phyloP scores from a whole-genome alignment of 2,113 vertebrate species.

The Leptobrachium ailaonicum region DNA sequence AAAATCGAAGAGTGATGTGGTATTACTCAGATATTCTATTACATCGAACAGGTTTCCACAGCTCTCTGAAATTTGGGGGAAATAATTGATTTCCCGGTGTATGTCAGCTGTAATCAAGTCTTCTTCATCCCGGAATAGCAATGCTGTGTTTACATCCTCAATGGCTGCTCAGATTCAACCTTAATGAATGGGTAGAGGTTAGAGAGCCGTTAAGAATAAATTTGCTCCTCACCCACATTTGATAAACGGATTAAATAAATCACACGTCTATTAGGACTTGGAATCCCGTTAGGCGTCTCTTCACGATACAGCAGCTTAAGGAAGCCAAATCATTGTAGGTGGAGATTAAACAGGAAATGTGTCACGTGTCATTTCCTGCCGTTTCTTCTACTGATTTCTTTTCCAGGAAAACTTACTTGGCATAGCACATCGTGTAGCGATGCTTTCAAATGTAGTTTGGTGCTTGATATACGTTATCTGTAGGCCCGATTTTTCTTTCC shows the following conservation, averaged over 20 bases:
- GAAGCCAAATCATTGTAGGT: slow-evolving; percentile 13
- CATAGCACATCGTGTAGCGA: neutral
- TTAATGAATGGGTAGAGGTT: slow-evolving; percentile 40
- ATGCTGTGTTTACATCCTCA: slow-evolving; percentile 15
- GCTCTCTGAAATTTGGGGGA: slow-evolving; percentile 18
- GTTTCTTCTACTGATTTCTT: neutral
- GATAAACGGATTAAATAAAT: slow-evolving; percentile 46
- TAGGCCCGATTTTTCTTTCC: neutral
- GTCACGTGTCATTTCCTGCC: slow-evolving; percentile 33
- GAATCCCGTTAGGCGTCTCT: slow-evolving; percentile 24
- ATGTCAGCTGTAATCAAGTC: slow-evolving; percentile 39
- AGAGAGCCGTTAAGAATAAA: slow-evolving; percentile 47
- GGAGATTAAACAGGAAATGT: slow-evolving; percentile 43
- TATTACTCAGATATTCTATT: slow-evolving; percentile 10
- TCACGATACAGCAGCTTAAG: slow-evolving; percentile 12
- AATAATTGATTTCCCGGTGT: slow-evolving; percentile 26
- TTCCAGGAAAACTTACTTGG: slow-evolving; percentile 6
- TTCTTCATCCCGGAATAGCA: slow-evolving; percentile 17
- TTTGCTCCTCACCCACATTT: slow-evolving; percentile 47
- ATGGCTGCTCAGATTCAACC: slow-evolving; percentile 26
- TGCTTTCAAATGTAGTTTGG: neutral
- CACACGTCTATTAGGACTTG: slow-evolving; percentile 40
- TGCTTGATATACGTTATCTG: neutral
- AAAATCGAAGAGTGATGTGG: slow-evolving; percentile 12
- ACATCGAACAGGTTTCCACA: slow-evolving; percentile 29